Percentiles rank a stretch among this genome's conserved stretches.
Conservation (phyloP, 2,888 invertebrate species). For the Drosophila picticornis region DNA sequence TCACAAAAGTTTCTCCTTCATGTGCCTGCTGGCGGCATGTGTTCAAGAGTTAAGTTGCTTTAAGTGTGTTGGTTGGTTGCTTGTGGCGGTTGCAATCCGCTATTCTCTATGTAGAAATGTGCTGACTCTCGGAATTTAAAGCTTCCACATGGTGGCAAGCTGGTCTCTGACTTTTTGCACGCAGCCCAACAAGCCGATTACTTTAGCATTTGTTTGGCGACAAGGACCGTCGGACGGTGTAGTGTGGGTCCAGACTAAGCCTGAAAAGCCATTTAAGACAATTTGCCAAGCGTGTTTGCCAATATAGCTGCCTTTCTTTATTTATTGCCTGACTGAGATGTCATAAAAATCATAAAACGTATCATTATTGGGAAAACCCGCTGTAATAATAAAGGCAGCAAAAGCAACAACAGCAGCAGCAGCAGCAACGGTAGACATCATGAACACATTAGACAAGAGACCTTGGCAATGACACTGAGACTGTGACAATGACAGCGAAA, state of each 20-base stretch:
- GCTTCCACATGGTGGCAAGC: conserved; percentile 73
- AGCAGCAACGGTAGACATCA: conserved; percentile 26
- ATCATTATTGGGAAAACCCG: conserved; percentile 67
- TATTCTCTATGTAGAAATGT: conserved; percentile 42
- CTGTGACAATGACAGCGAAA: conserved; percentile 74
- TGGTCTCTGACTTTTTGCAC: conserved; percentile 73
- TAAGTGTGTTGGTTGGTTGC: conserved; percentile 41
- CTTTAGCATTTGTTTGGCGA: conserved; percentile 73
- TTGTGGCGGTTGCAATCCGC: conserved; percentile 21
- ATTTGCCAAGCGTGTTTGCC: conserved; percentile 43
- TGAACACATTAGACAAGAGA: conserved; percentile 59
- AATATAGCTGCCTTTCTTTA: conserved; percentile 47
- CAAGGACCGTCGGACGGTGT: conserved; percentile 33
- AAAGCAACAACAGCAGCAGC: not conserved
- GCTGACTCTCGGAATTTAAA: conserved; percentile 76
- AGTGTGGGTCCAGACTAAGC: conserved; percentile 16
- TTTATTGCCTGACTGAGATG: conserved; percentile 69
- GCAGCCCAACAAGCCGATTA: conserved; percentile 66
- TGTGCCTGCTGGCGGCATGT: conserved; percentile 80
- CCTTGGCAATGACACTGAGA: conserved; percentile 60
- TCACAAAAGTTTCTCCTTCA: conserved; percentile 75
- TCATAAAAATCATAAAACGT: conserved; percentile 74
- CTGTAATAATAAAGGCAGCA: conserved; percentile 13
- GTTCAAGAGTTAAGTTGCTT: conserved; percentile 79
- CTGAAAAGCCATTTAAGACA: conserved; percentile 56